Percentiles rank a stretch among this genome's conserved stretches.
These are phyloP conservation scores for Takifugu bimaculatus DNA, from an alignment of 2,113 vertebrate genomes.

Conservation along the genomic window DNA sequence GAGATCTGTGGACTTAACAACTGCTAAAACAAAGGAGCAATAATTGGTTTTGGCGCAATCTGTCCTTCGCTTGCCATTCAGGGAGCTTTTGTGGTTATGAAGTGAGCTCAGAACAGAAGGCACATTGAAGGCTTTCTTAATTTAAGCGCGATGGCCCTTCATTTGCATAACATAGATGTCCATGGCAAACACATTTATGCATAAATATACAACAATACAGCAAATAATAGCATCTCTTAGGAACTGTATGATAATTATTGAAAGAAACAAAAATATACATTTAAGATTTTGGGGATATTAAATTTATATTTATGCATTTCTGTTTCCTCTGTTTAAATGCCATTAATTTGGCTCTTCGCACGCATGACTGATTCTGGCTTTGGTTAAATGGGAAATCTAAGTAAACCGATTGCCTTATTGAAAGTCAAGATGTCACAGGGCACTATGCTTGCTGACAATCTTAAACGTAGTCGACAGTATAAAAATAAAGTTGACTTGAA, in stretches of 20 bases:
- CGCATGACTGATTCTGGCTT: not conserved
- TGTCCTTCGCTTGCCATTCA: slow-evolving; percentile 72
- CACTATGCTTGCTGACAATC: too few relatives aligned
- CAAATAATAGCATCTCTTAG: slow-evolving; percentile 22
- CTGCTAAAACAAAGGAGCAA: slow-evolving; percentile 73
- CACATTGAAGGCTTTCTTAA: slow-evolving; percentile 65
- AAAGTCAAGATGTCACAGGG: too few relatives aligned
- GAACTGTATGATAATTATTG: slow-evolving; percentile 11
- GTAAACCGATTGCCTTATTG: not conserved
- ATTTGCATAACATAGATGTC: slow-evolving; percentile 66
- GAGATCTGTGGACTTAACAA: slow-evolving; percentile 75
- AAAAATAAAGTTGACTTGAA: slow-evolving; percentile 4
- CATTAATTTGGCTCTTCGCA: too few relatives aligned
- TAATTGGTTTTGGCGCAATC: slow-evolving; percentile 81
- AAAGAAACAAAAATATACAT: not conserved
- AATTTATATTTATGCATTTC: too few relatives aligned
- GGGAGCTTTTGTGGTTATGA: slow-evolving; percentile 68
- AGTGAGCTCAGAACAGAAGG: slow-evolving; percentile 66
- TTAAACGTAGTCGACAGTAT: too few relatives aligned
- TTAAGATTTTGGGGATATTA: not conserved
- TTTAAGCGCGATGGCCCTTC: slow-evolving; percentile 53
- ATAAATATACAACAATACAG: slow-evolving; percentile 29
- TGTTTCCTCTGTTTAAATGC: too few relatives aligned
- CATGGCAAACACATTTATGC: slow-evolving; percentile 39
- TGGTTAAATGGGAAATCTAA: not conserved